These are phyloP conservation scores for Melanostoma mellinum DNA, from an alignment of 2,888 invertebrate species.

Conservation along the genomic window DNA sequence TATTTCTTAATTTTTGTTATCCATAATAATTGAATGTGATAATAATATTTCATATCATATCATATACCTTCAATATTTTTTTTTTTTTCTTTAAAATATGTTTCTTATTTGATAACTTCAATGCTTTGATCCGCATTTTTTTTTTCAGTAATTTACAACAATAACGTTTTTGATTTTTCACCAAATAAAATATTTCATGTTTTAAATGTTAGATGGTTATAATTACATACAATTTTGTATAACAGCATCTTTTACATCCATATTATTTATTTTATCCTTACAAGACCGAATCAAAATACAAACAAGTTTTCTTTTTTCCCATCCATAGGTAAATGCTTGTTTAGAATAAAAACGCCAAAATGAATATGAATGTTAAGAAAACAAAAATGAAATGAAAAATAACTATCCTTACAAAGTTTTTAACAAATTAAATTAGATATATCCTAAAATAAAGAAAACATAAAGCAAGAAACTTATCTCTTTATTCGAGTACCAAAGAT, in stretches of 20 bases:
- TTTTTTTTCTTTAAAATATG: conserved; percentile 23
- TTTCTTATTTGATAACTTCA: conserved; percentile 47
- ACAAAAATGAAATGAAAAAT: background rate
- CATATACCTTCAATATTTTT: conserved; percentile 39
- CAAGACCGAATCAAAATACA: conserved; percentile 10
- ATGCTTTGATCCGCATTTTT: conserved; percentile 53
- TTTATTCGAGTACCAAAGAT: conserved; percentile 47
- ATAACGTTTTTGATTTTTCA: conserved; percentile 38
- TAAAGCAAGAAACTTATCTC: conserved; percentile 32
- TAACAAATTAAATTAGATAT: conserved; percentile 47
- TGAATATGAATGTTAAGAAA: background rate
- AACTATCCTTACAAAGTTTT: conserved; percentile 23
- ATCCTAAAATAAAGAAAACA: conserved; percentile 54
- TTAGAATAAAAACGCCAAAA: conserved; percentile 12
- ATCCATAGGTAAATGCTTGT: conserved; percentile 47
- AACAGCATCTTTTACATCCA: conserved; percentile 26
- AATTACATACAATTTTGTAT: conserved; percentile 17
- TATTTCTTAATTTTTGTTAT: conserved; percentile 68
- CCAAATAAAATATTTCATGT: conserved; percentile 52
- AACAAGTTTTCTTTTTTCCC: conserved; percentile 10
- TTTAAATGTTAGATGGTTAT: conserved; percentile 39
- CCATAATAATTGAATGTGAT: conserved; percentile 60
- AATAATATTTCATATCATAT: conserved; percentile 66
- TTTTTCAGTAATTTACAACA: conserved; percentile 65
- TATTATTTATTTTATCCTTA: conserved; percentile 21